Percentiles rank a stretch among this genome's conserved stretches.
phyloP scores from a whole-genome alignment of 2,113 vertebrate species.

The Daubentonia madagascariensis region DNA sequence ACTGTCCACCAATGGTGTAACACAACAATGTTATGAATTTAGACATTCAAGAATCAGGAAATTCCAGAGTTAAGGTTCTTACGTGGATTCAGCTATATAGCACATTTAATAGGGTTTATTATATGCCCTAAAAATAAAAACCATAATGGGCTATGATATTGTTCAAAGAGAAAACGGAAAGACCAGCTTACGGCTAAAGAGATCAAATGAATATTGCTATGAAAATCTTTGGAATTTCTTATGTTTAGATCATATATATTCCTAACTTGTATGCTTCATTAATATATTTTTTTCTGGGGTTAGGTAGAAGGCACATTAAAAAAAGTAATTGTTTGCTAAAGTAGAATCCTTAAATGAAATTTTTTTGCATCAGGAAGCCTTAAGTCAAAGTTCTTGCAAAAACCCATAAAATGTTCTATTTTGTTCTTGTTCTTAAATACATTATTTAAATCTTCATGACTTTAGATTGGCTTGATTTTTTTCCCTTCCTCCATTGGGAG shows the following conservation, averaged over 20 bases:
- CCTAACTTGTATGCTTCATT: background rate
- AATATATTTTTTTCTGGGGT: background rate
- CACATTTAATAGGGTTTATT: background rate
- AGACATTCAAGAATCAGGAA: slow-evolving; percentile 46
- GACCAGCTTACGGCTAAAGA: background rate
- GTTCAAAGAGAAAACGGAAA: background rate
- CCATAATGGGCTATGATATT: background rate
- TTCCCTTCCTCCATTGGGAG: slow-evolving; percentile 60
- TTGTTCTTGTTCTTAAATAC: slow-evolving; percentile 55
- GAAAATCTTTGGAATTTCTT: slow-evolving; percentile 36
- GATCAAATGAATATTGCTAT: background rate
- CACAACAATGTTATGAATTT: background rate
- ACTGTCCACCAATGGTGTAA: background rate
- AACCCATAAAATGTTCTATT: slow-evolving; percentile 56
- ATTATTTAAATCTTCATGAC: slow-evolving; percentile 65
- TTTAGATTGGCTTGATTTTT: slow-evolving; percentile 72
- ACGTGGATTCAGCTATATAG: slow-evolving; percentile 12
- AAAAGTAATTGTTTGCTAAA: slow-evolving; percentile 29
- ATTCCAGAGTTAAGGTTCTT: slow-evolving; percentile 40
- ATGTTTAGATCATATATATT: slow-evolving; percentile 16
- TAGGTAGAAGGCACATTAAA: background rate
- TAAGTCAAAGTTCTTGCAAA: slow-evolving; percentile 62
- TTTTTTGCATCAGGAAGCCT: slow-evolving; percentile 49
- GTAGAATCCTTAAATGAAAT: slow-evolving; percentile 19
- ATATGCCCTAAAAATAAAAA: slow-evolving; percentile 19